phyloP scores from a whole-genome alignment of 2,797 vertebrate species.

The Hydrolagus colliei region DNA sequence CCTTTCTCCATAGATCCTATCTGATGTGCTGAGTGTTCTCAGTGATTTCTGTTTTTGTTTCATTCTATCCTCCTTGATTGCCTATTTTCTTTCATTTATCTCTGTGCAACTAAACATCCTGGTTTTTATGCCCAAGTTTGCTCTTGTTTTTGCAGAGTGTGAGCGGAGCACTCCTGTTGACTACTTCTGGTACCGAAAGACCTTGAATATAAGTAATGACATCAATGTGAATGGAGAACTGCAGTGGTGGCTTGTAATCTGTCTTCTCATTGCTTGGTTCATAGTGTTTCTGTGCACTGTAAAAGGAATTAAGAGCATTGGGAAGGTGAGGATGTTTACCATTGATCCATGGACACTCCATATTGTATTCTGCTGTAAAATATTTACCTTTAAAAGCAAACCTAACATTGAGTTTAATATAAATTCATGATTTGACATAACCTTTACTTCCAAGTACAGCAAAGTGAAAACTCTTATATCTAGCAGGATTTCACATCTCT shows the following conservation, averaged over 20 bases:
- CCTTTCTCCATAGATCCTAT: too few relatives aligned
- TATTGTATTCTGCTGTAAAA: too few relatives aligned
- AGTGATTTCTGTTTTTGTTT: too few relatives aligned
- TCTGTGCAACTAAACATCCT: background rate
- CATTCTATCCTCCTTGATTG: background rate
- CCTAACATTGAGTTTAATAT: too few relatives aligned
- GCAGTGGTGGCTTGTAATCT: slow-evolving; percentile 73
- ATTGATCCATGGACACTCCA: background rate
- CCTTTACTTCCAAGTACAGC: too few relatives aligned
- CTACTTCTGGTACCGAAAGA: slow-evolving; percentile 86
- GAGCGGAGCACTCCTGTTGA: slow-evolving; percentile 64
- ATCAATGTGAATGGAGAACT: slow-evolving; percentile 53
- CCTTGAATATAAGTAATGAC: slow-evolving; percentile 68
- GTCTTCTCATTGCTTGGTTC: slow-evolving; percentile 64
- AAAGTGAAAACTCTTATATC: too few relatives aligned
- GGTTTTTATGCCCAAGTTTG: background rate
- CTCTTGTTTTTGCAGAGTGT: slow-evolving; percentile 63
- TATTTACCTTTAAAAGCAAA: too few relatives aligned
- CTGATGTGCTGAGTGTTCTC: too few relatives aligned
- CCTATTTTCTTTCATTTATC: background rate
- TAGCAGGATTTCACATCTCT: too few relatives aligned
- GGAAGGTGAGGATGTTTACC: slow-evolving; percentile 66
- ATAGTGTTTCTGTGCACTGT: slow-evolving; percentile 75
- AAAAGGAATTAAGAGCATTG: slow-evolving; percentile 73
- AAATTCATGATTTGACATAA: too few relatives aligned